Evolutionary conservation across 2,888 invertebrate species (phyloP).

Genomic region (Cacoxenus indagator): DNA sequence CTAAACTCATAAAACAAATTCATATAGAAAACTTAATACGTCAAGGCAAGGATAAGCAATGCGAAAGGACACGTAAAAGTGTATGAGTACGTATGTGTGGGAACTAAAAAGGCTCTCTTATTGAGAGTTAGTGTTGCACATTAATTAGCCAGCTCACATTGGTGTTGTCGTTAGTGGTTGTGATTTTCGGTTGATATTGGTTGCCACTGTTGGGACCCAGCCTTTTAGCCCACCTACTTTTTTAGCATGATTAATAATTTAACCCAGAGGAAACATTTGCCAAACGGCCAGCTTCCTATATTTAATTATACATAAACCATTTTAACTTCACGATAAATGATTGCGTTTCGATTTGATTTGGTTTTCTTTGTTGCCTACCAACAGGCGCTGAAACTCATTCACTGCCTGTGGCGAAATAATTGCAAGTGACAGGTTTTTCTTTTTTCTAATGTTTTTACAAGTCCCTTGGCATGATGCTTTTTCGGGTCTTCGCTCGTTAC

Average conservation of each 20-base stretch:
- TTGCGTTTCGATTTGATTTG: not conserved
- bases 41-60: too few species aligned
- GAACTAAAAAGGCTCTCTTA: not conserved
- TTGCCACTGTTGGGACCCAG: not conserved
- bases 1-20: too few species aligned
- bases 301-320: constrained; percentile 30
- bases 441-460: constrained; percentile 44
- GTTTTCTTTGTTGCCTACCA: not conserved
- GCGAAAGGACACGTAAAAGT: too few species aligned
- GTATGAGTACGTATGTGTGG: too few species aligned
- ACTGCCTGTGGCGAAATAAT: constrained; percentile 57
- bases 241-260: constrained; percentile 45
- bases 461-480: too few species aligned
- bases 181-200: too few species aligned
- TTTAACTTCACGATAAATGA: constrained; percentile 20
- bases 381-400: not conserved
- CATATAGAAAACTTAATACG: too few species aligned
- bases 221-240: not conserved
- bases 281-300: constrained; percentile 4
- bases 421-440: constrained; percentile 67
- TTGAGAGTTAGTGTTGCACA: not conserved
- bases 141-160: too few species aligned
- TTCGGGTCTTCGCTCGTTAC: not conserved
- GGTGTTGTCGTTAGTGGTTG: not conserved
- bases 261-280: constrained; percentile 31